Percentiles rank a stretch among this genome's conserved stretches.
phyloP scores from a whole-genome alignment of 92 coral and sea anemone species.

The Anthopleura xanthogrammica region DNA sequence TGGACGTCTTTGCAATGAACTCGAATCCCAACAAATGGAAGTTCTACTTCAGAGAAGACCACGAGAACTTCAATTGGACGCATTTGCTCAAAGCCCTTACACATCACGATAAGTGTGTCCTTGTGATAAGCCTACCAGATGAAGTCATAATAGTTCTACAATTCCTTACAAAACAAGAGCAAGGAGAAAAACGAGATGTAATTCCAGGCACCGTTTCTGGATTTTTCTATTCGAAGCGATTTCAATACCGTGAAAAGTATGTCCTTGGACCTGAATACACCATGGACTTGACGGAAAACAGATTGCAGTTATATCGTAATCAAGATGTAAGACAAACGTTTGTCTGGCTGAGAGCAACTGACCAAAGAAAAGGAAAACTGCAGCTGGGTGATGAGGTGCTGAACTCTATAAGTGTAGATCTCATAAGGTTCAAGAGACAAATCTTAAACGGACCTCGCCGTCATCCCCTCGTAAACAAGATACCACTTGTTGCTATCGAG shows the following conservation, averaged over 20 bases:
- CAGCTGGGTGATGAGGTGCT: conserved; percentile 5
- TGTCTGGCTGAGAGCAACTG: conserved; percentile 20
- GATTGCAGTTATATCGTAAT: conserved; percentile 15
- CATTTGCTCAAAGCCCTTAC: conserved; percentile 27
- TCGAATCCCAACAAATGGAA: background rate
- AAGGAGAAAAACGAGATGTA: conserved; percentile 8
- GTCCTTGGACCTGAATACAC: conserved; percentile 17
- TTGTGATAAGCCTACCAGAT: conserved; percentile 13
- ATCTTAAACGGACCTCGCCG: conserved; percentile 15
- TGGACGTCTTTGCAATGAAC: conserved; percentile 24
- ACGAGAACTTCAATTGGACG: conserved; percentile 11
- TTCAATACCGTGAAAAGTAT: conserved; percentile 12
- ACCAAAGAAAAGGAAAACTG: background rate
- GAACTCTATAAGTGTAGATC: conserved; percentile 18
- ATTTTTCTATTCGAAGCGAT: conserved; percentile 6
- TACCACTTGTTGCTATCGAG: conserved; percentile 13
- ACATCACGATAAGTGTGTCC: conserved; percentile 9
- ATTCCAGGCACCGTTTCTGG: conserved; percentile 14
- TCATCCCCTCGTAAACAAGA: conserved; percentile 20
- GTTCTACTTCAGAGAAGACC: conserved; percentile 20
- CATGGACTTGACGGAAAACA: conserved; percentile 4
- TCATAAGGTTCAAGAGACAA: conserved; percentile 6
- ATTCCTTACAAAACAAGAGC: background rate
- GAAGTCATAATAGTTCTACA: conserved; percentile 19
- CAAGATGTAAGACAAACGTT: background rate